phyloP scores from a whole-genome alignment of 2,113 vertebrate genomes.

The Menura novaehollandiae region DNA sequence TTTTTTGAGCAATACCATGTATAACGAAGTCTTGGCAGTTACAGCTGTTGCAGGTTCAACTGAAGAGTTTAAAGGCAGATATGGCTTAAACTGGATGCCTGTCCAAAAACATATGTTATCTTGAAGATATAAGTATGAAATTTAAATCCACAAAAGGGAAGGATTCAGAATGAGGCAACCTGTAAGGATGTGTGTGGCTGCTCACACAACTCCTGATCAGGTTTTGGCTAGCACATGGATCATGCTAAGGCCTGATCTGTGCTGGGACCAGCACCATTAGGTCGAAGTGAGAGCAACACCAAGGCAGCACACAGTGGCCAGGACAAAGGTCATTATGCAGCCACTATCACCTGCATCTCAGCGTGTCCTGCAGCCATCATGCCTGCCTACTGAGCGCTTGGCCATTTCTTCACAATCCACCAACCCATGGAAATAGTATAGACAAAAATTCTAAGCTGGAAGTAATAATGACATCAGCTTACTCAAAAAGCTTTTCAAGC shows the following conservation, averaged over 20 bases:
- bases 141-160: neutral
- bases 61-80: neutral
- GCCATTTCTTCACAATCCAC: neutral
- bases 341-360: neutral
- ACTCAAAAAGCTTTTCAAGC: neutral
- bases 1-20: neutral
- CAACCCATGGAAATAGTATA: neutral
- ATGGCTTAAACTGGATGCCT: neutral
- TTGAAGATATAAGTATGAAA: neutral
- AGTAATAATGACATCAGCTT: neutral
- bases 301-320: neutral
- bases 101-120: neutral
- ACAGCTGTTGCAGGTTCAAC: neutral
- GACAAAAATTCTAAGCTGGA: neutral
- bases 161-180: neutral
- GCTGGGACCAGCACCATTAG: no score
- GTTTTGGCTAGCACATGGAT: neutral
- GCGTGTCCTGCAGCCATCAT: neutral
- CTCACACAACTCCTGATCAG: neutral
- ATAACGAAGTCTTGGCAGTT: neutral
- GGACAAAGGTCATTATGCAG: neutral
- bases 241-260: neutral
- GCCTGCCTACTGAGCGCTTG: neutral
- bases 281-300: neutral
- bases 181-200: neutral